Base-by-base conservation (phyloP, 2,888 invertebrate genomes). In the Euzophera pinguis region DNA sequence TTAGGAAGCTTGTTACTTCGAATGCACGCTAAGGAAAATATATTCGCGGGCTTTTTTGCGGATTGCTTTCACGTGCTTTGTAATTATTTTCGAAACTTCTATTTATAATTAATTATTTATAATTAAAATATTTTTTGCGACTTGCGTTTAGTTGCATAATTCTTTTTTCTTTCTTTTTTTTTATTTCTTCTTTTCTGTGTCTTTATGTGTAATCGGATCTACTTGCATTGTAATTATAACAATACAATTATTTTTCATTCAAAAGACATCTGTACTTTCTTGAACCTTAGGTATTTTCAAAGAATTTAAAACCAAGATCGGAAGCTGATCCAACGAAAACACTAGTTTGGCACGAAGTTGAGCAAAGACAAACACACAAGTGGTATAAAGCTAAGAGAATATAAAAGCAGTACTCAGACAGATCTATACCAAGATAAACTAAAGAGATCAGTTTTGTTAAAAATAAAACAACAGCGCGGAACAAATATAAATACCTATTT, bases 1-100 rank as follows among this genome's bases (percentile, higher is more conserved):
- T 78, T 76, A 75, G 67, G 49, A 69, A 66, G 70, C 71, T 71
- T 60, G 69, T 59, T 68, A 65, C 64, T 69, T 67, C 34, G 6
- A 43, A 14, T 16, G 27, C 43, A 29, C 13, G 45, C 45, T 45
- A 32, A 45, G 45, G 9, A 45, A 45, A 32, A 45, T 32, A 45
- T 45, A 5, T 45, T 45, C 14, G 32, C 45, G 32, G 13, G 29
- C 5, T 29, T 16, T 29, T 45, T 32, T 32, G 9, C 14, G 12
- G 1, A 9, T 29, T 29, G 45, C 13, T 32, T 32, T 43, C 8
- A 27, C 27, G 12, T 43, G 12, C 1, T 43, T 43, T 41, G 4
- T 22, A 41, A 22, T 43, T 27, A 43, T 12, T 3, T 38, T 7
- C n/a, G n/a, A n/a, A n/a, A n/a, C n/a, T n/a, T n/a, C n/a, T n/a